phyloP scores from a whole-genome alignment of 2,888 invertebrate species.

The Drosophila algonquin region DNA sequence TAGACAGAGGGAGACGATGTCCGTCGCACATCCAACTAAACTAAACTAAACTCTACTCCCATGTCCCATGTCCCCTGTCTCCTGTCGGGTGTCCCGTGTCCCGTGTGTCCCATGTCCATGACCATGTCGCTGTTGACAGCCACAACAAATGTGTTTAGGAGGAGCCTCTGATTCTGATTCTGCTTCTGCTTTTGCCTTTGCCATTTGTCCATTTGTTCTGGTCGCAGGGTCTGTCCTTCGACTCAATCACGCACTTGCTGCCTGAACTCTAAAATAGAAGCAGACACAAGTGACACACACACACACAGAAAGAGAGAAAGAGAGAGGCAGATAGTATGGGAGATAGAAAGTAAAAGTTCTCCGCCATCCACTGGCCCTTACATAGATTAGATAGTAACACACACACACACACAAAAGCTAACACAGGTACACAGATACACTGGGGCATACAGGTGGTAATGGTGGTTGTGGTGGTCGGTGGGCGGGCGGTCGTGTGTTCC shows the following conservation, averaged over 20 bases:
- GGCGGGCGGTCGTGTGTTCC: slow-evolving; percentile 20
- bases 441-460: neutral
- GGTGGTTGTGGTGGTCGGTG: slow-evolving; percentile 25
- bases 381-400: slow-evolving; percentile 35
- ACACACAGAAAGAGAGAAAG: slow-evolving; percentile 10
- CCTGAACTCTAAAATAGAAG: slow-evolving; percentile 60
- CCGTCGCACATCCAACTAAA: neutral
- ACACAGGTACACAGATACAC: neutral
- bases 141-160: slow-evolving; percentile 28
- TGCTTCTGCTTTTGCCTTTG: neutral
- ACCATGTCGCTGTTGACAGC: slow-evolving; percentile 40
- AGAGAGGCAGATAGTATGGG: slow-evolving; percentile 2
- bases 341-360: slow-evolving; percentile 41
- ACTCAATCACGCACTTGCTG: slow-evolving; percentile 72
- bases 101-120: slow-evolving; percentile 21
- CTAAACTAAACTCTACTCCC: slow-evolving; percentile 1
- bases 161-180: slow-evolving; percentile 5
- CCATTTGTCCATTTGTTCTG: slow-evolving; percentile 32
- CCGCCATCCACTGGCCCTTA: slow-evolving; percentile 9
- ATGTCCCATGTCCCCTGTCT: slow-evolving; percentile 15
- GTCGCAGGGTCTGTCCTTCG: slow-evolving; percentile 59
- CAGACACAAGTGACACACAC: slow-evolving; percentile 7
- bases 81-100: slow-evolving; percentile 10
- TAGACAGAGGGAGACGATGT: slow-evolving; percentile 1
- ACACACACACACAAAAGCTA: no score